A percentile compares a stretch with the other conserved stretches of the same genome.
Evolutionary conservation across 2,113 vertebrate genomes (phyloP).

Genomic region (Saimiri boliviensis): DNA sequence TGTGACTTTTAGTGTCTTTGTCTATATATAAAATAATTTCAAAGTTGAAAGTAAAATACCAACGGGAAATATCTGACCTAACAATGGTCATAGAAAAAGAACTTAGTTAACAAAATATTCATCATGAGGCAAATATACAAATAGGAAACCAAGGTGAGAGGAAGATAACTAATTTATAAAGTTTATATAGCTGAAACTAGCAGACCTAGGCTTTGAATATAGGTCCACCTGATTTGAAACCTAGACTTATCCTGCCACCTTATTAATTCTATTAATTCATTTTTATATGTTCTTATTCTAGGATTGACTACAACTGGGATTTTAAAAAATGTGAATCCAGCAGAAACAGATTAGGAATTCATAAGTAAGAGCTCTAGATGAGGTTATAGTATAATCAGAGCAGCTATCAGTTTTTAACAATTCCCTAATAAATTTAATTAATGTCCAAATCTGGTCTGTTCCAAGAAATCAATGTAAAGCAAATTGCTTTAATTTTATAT

Average conservation of each 20-base stretch:
- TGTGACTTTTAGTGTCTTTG: neutral
- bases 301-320: neutral
- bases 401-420: neutral
- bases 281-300: neutral
- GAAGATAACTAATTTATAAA: neutral
- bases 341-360: neutral
- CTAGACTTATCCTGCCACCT: neutral
- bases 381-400: neutral
- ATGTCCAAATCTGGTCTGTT: neutral
- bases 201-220: neutral
- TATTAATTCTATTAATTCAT: neutral
- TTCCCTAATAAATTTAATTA: neutral
- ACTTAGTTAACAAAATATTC: neutral
- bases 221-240: neutral
- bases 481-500: neutral
- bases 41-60: slow-evolving; percentile 35
- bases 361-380: neutral
- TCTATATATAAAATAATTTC: neutral
- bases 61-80: neutral
- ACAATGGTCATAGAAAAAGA: neutral
- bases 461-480: neutral
- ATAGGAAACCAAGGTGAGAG: neutral
- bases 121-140: neutral
- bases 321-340: neutral
- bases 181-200: neutral